These are phyloP conservation scores for Caranx ignobilis DNA, from an alignment of 2,113 vertebrate species.

Conservation along the genomic window DNA sequence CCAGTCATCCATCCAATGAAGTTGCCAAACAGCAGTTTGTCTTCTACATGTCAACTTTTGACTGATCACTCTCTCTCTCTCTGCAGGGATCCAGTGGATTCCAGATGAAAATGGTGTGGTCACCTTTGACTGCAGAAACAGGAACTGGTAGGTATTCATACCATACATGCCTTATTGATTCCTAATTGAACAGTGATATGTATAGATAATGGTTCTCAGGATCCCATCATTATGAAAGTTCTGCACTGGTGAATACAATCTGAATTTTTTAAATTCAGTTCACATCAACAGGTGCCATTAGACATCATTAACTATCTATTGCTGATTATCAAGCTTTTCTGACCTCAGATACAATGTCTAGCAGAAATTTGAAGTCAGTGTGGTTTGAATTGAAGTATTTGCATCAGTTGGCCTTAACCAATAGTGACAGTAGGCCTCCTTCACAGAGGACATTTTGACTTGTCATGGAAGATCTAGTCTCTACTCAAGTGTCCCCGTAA, in stretches of 20 bases:
- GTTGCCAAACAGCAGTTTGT: not conserved
- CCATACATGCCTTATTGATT: not conserved
- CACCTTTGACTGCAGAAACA: constrained; percentile 94
- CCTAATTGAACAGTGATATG: not conserved
- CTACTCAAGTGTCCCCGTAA: not conserved
- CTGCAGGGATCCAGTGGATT: constrained; percentile 93
- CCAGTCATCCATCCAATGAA: not conserved
- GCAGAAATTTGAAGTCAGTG: not conserved
- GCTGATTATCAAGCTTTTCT: not conserved
- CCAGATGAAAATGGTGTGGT: constrained; percentile 96
- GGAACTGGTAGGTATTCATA: constrained; percentile 89
- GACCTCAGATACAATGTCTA: not conserved
- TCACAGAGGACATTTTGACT: too few species aligned
- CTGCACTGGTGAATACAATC: not conserved
- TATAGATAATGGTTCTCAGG: too few species aligned
- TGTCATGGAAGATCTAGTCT: too few species aligned
- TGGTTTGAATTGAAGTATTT: not conserved
- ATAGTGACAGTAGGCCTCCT: not conserved
- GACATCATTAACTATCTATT: not conserved
- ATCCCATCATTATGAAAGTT: too few species aligned
- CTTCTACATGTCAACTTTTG: not conserved
- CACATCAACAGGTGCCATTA: not conserved
- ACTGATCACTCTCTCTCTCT: constrained; percentile 14
- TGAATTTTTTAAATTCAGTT: not conserved
- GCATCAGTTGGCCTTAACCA: not conserved